phyloP scores from a whole-genome alignment of 1,140 invertebrate genomes.

The Pachyrhynchus sulphureomaculatus region DNA sequence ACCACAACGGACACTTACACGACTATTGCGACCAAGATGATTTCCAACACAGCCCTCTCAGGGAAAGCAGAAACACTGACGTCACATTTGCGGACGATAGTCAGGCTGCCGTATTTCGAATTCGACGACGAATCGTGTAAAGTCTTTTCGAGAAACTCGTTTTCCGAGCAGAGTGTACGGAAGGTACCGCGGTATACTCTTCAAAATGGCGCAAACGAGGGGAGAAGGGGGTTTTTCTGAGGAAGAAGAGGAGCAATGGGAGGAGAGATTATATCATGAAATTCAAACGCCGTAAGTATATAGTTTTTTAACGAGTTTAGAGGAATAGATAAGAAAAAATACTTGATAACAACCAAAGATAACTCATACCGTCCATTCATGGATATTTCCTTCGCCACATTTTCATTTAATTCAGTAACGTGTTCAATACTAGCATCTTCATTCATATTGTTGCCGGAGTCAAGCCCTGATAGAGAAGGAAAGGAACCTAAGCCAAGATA shows the following conservation, averaged over 20 bases:
- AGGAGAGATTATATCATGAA: conserved; percentile 39
- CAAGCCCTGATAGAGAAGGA: no score
- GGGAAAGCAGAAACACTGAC: conserved; percentile 32
- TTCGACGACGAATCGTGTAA: conserved; percentile 41
- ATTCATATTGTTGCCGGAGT: no score
- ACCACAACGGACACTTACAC: conserved; percentile 35
- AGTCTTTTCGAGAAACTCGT: conserved; percentile 33
- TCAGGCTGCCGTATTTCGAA: conserved; percentile 41
- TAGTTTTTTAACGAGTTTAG: no score
- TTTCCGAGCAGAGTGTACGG: conserved; percentile 30
- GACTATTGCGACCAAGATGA: conserved; percentile 35
- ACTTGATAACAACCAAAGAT: no score
- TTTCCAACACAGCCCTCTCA: conserved; percentile 24
- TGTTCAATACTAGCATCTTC: no score
- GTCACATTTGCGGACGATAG: conserved; percentile 41
- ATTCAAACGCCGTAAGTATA: conserved; percentile 38
- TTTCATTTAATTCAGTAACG: no score
- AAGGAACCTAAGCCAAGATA: no score
- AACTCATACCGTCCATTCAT: no score
- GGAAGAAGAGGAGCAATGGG: conserved; percentile 31
- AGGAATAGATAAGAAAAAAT: no score
- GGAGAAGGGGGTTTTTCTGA: conserved; percentile 40
- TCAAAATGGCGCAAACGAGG: background rate
- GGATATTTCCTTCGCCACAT: no score
- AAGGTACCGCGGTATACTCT: background rate